Evolutionary conservation across 2,113 vertebrate species (phyloP).

Genomic region (Calonectris borealis): DNA sequence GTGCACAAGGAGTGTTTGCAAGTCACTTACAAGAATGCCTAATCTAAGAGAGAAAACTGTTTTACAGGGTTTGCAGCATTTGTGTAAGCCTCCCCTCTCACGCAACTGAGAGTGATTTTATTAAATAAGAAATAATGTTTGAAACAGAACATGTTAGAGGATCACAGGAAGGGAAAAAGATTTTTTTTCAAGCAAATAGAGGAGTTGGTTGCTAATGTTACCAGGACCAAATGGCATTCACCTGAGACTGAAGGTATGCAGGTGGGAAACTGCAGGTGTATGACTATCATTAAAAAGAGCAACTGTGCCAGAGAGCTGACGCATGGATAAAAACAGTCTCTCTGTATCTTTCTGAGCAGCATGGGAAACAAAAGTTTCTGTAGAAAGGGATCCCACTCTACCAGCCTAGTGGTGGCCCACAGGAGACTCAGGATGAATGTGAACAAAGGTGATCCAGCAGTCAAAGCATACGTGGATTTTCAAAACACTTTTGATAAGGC

Average conservation of each 20-base stretch:
- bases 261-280: background rate
- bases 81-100: background rate
- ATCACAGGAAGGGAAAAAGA: background rate
- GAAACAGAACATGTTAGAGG: background rate
- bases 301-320: background rate
- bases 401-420: background rate
- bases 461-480: background rate
- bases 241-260: background rate
- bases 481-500: background rate
- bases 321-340: background rate
- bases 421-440: background rate
- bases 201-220: background rate
- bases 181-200: background rate
- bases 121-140: background rate
- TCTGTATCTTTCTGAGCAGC: background rate
- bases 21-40: background rate
- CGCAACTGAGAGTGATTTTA: background rate
- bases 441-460: background rate
- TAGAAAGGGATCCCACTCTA: background rate
- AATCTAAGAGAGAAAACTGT: background rate
- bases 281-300: background rate
- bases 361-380: background rate
- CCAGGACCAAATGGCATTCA: background rate
- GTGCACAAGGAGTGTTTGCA: background rate
- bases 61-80: background rate